Evolutionary conservation across 2,888 invertebrate genomes (phyloP), one percentile per base, ranked within the genome.

Genomic region (Archips crataeganus): DNA sequence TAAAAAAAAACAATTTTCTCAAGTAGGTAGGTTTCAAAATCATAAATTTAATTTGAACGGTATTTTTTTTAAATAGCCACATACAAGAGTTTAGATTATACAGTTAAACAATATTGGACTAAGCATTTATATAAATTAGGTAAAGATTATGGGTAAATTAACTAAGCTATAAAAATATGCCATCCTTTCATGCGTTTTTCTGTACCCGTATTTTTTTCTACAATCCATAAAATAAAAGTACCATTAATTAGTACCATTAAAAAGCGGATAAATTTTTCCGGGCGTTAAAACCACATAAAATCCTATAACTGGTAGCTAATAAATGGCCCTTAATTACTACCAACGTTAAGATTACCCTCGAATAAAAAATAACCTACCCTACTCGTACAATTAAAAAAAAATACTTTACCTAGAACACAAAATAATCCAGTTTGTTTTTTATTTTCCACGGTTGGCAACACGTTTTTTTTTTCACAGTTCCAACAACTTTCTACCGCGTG

Each of bases 401-500:
- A 57, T 23, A 23, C 23, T 23, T 54, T 54, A 57, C 57, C 57
- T 32, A 57, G n/a, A n/a, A 57, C 32, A 23, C 32, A 57, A 57
- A 57, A 65, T 49, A 65, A 65, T 65, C 65, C 65, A 10, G 36
- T n/a, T 36, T 36, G 2, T 32, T 13, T 54, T 47, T 36, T 57
- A 57, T 13, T 34, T 39, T 66, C n/a, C 73, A 73, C 73, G 39
- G 63, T 54, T 15, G 39, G 51, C 9, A 51, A 32, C 72, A 73
- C 69, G 63, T 63, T 36, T 39, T 39, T 66, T 47, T 47, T 71
- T 54, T 23, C 67, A 72, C 61, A 42, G 57, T 10, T 23, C 54
- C 80, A 84, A 82, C 77, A 80, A 83, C 82, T 82, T 84, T 84
- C 81, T 83, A 86, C 81, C 82, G 85, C 82, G 81, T 81, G 82